Conservation (phyloP, 92 coral and sea anemone genomes). For the Ricordea florida region DNA sequence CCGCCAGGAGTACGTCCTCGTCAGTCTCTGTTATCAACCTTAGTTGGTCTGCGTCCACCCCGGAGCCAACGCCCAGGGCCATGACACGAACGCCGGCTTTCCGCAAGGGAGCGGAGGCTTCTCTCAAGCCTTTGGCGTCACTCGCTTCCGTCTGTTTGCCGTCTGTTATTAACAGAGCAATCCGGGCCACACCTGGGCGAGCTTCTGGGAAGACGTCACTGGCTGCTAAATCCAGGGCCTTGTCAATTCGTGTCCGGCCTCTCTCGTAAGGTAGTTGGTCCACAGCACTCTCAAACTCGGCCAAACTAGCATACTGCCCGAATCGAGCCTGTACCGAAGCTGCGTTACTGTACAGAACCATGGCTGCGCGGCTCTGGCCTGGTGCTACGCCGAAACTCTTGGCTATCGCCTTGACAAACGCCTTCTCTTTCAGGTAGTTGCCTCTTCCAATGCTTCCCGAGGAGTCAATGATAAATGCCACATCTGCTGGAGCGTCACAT, state of each 20-base stretch:
- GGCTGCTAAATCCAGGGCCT: slow-evolving; percentile 1
- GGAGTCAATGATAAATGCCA: slow-evolving; percentile 76
- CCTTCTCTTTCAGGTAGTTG: slow-evolving; percentile 66
- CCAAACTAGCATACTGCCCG: not conserved
- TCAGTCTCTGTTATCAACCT: slow-evolving; percentile 9
- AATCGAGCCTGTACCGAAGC: slow-evolving; percentile 26
- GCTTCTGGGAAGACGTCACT: slow-evolving; percentile 19
- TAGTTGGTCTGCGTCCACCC: slow-evolving; percentile 25
- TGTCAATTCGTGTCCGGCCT: slow-evolving; percentile 24
- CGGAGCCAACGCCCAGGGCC: slow-evolving; percentile 31
- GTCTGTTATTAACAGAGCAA: slow-evolving; percentile 25
- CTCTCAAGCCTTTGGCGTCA: not conserved
- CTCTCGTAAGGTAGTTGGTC: slow-evolving; percentile 12
- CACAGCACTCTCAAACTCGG: slow-evolving; percentile 3
- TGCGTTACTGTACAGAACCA: slow-evolving; percentile 22
- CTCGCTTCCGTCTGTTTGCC: slow-evolving; percentile 7
- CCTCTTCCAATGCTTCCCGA: slow-evolving; percentile 70
- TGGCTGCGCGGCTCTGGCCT: slow-evolving; percentile 57
- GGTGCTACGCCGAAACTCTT: slow-evolving; percentile 69
- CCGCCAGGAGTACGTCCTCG: not conserved
- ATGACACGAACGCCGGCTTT: slow-evolving; percentile 28
- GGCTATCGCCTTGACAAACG: slow-evolving; percentile 56
- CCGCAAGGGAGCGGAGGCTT: not conserved
- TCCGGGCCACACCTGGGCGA: slow-evolving; percentile 18
- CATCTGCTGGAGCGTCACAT: slow-evolving; percentile 33